Conservation (phyloP, 92 coral and sea anemone genomes). For the Metridium senile region DNA sequence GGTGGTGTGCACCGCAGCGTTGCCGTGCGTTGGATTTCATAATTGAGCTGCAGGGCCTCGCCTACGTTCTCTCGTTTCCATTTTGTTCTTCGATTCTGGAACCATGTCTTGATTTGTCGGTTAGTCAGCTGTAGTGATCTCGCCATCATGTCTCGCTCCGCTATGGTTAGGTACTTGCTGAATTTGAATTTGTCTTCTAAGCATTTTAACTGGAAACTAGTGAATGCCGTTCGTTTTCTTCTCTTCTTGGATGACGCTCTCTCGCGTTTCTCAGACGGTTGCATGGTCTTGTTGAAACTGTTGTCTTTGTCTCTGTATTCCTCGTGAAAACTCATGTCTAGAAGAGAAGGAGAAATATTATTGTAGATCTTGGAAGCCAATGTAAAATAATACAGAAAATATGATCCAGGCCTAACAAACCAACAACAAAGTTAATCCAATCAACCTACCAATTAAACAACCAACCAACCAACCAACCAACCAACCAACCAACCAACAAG, state of each 20-base stretch:
- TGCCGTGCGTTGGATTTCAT: conserved; percentile 79
- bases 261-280: conserved; percentile 34
- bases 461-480: background rate
- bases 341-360: background rate
- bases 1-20: conserved; percentile 77
- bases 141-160: conserved; percentile 95
- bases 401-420: too few species aligned
- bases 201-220: conserved; percentile 95
- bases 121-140: conserved; percentile 93
- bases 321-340: conserved; percentile 28
- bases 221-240: conserved; percentile 91
- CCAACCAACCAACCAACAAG: background rate
- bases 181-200: conserved; percentile 95
- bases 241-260: conserved; percentile 63
- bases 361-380: too few species aligned
- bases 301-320: conserved; percentile 22
- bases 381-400: too few species aligned
- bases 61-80: conserved; percentile 99
- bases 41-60: conserved; percentile 89
- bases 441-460: background rate
- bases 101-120: conserved; percentile 98
- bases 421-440: background rate
- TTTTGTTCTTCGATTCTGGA: conserved; percentile 96
- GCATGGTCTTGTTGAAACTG: background rate
- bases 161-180: conserved; percentile 96